Evolutionary conservation across 1,140 invertebrate species (phyloP).

Genomic region (Delia radicum): DNA sequence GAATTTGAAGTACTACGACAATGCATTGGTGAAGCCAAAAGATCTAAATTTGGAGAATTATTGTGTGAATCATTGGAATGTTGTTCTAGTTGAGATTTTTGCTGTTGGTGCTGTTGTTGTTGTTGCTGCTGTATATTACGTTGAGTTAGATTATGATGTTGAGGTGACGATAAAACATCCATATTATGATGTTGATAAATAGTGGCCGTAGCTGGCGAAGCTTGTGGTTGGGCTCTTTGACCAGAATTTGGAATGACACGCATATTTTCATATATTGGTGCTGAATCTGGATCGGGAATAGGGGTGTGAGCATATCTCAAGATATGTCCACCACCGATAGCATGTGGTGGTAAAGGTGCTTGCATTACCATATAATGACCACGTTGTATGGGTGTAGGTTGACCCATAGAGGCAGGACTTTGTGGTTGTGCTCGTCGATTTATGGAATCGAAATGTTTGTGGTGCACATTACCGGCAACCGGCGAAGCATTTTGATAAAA

Average conservation of each 20-base stretch:
- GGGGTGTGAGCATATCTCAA: conserved; percentile 51
- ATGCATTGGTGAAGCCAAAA: conserved; percentile 42
- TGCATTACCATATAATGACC: conserved; percentile 31
- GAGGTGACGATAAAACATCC: conserved; percentile 26
- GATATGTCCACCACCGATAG: conserved; percentile 25
- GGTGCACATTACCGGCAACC: conserved; percentile 36
- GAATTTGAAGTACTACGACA: conserved; percentile 34
- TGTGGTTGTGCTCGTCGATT: conserved; percentile 58
- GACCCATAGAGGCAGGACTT: conserved; percentile 39
- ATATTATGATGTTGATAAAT: conserved; percentile 46
- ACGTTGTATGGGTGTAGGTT: conserved; percentile 38
- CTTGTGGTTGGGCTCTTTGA: conserved; percentile 53
- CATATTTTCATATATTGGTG: conserved; percentile 71
- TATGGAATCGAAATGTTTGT: conserved; percentile 54
- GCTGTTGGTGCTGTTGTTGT: neutral
- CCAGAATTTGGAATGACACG: conserved; percentile 61
- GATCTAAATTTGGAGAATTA: neutral
- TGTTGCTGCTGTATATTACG: conserved; percentile 29
- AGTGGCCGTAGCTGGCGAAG: conserved; percentile 49
- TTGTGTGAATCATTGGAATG: neutral
- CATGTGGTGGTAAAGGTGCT: neutral
- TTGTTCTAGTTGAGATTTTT: conserved; percentile 24
- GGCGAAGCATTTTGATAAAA: conserved; percentile 58
- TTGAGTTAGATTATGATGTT: conserved; percentile 34
- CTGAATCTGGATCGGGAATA: conserved; percentile 42